These are phyloP conservation scores for Rhagonycha lutea DNA, from an alignment of 2,888 invertebrate species.

Conservation along the genomic window DNA sequence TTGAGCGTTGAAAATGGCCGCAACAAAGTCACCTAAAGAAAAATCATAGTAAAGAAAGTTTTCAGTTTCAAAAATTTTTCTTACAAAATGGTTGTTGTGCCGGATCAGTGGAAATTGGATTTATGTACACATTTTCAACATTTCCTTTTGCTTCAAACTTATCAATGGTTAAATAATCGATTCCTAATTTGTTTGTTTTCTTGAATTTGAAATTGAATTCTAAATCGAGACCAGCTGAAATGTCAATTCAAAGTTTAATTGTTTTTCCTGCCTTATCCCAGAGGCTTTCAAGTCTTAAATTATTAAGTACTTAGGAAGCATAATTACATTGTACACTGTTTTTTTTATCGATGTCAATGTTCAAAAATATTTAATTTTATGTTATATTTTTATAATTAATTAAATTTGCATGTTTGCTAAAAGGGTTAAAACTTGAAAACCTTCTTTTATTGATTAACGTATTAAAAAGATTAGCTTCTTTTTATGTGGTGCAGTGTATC, in stretches of 20 bases:
- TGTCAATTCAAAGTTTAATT: background rate
- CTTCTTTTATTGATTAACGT: background rate
- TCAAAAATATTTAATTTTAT: background rate
- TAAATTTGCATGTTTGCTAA: background rate
- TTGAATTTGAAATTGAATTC: background rate
- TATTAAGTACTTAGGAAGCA: background rate
- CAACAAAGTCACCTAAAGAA: background rate
- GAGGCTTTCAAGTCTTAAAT: background rate
- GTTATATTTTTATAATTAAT: background rate
- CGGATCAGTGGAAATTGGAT: background rate
- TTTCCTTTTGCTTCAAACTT: background rate
- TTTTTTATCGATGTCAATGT: no score
- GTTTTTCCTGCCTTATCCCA: background rate
- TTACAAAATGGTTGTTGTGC: background rate
- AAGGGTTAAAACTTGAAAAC: background rate
- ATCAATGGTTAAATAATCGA: conserved; percentile 6
- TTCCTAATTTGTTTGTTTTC: background rate
- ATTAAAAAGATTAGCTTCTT: no score
- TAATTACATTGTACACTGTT: background rate
- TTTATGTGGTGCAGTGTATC: no score
- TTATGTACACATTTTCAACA: background rate
- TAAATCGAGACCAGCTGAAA: background rate
- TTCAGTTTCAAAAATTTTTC: background rate
- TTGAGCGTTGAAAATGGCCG: background rate
- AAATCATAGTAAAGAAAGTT: background rate